phyloP scores from a whole-genome alignment of 2,797 vertebrate genomes.

The Enteromius thamalakanensis region DNA sequence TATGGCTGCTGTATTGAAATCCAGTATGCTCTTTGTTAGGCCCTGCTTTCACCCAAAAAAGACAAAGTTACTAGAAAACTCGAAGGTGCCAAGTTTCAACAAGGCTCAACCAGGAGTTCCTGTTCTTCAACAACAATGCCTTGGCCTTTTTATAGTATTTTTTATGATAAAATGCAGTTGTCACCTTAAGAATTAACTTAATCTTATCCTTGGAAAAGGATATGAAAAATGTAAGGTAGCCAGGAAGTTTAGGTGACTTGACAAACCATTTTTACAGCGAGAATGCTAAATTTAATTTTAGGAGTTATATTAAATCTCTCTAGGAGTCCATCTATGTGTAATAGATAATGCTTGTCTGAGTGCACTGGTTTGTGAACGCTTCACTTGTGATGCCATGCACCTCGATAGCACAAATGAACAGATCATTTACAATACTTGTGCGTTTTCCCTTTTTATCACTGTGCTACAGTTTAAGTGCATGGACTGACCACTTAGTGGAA shows the following conservation, averaged over 20 bases:
- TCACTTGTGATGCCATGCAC: not conserved
- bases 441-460: not conserved
- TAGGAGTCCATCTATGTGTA: not conserved
- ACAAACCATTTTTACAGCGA: not conserved
- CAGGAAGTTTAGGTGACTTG: not conserved
- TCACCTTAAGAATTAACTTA: not conserved
- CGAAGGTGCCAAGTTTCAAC: not conserved
- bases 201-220: not conserved
- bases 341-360: not conserved
- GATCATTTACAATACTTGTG: not conserved
- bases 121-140: not conserved
- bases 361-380: not conserved
- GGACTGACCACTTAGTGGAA: not conserved
- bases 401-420: not conserved
- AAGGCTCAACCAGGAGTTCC: not conserved
- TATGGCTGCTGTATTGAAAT: too few species aligned
- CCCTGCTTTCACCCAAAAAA: not conserved
- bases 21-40: not conserved
- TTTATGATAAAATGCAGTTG: not conserved
- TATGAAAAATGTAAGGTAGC: not conserved
- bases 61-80: not conserved
- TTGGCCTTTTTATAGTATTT: not conserved
- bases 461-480: not conserved
- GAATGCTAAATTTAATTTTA: not conserved
- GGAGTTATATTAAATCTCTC: not conserved